A percentile compares a stretch with the other conserved stretches of the same genome.
phyloP scores from a whole-genome alignment of 2,888 invertebrate species.

The Girardia tigrina region DNA sequence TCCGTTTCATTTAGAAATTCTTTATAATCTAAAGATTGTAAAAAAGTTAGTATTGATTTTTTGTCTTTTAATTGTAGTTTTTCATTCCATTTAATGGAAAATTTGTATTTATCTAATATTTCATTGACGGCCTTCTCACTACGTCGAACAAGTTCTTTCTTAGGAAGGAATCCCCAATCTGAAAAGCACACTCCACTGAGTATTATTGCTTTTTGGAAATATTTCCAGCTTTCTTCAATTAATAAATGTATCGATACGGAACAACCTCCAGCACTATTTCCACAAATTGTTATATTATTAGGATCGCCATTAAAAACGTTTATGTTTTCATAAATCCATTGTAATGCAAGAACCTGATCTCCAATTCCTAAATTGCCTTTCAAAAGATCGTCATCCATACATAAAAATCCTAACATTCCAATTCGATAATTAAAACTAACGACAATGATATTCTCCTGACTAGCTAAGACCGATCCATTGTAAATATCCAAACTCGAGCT shows the following conservation, averaged over 20 bases:
- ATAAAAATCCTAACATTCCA: slow-evolving; percentile 38
- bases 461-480: slow-evolving; percentile 9
- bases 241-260: slow-evolving; percentile 41
- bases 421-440: slow-evolving; percentile 38
- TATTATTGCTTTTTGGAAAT: slow-evolving; percentile 42
- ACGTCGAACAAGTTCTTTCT: slow-evolving; percentile 36
- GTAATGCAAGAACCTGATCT: slow-evolving; percentile 81
- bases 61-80: not conserved
- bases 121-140: slow-evolving; percentile 37
- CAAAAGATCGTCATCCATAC: slow-evolving; percentile 53
- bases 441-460: slow-evolving; percentile 33
- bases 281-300: slow-evolving; percentile 41
- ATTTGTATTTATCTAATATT: not conserved
- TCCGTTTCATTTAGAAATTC: not conserved
- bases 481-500: slow-evolving; percentile 29
- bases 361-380: slow-evolving; percentile 79
- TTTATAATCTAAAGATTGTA: not conserved
- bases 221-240: slow-evolving; percentile 40
- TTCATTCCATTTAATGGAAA: not conserved
- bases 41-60: not conserved
- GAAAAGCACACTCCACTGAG: slow-evolving; percentile 40
- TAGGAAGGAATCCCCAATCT: slow-evolving; percentile 39
- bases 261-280: slow-evolving; percentile 42
- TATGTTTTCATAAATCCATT: slow-evolving; percentile 82
- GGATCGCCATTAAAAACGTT: slow-evolving; percentile 42